Base-by-base conservation (phyloP, 2,888 invertebrate genomes). In the Mesoligia furuncula region DNA sequence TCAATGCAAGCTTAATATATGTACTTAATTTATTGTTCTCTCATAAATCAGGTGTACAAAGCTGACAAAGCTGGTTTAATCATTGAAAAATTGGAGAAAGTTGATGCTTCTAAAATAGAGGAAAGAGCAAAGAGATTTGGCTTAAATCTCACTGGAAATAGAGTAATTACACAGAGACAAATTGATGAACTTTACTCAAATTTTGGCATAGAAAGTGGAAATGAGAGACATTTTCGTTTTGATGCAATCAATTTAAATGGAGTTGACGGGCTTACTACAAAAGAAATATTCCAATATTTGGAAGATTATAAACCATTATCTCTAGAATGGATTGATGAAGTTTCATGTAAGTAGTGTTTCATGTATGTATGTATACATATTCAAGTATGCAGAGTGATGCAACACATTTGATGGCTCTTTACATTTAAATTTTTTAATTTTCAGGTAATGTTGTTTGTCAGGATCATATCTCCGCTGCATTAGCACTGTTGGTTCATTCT, bases 261-360 rank as follows among this genome's bases (percentile, higher is more conserved):
- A 70, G 97, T 98, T 1, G 97, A 98, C 88, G 97, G 98, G 57
- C 97, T 99, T 97, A 98, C 97, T 87, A 98, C 98, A 6, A 97
- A 98, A 91, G 98, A 99, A 92, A 97, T 99, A 71, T 98, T 98
- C 92, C 97, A 97, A 86, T 98, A 98, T 94, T 98, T 99, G 91
- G 97, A 97, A 92, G 98, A 98, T 86, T 98, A 98, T 93, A 97
- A 97, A 73, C 98, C 99, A n/a, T 95, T 97, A 20, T 97, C 97
- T 17, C 97, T 99, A 72, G 98, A 99, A 94, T 98, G 98, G 98
- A 97, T 98, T 79, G 98, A 98, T 95, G 98, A 98, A 91, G 95
- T 97, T 86, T 98, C 98, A 88, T 99, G 98, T 98, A 95, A 97
- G 97, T 94, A n/a, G 59, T 62, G n/a, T 36, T 61, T 69, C 13